A percentile compares a stretch with the other conserved stretches of the same genome.
These are phyloP conservation scores for Lamprotornis superbus DNA, from an alignment of 2,113 vertebrate genomes.

Conservation along the genomic window DNA sequence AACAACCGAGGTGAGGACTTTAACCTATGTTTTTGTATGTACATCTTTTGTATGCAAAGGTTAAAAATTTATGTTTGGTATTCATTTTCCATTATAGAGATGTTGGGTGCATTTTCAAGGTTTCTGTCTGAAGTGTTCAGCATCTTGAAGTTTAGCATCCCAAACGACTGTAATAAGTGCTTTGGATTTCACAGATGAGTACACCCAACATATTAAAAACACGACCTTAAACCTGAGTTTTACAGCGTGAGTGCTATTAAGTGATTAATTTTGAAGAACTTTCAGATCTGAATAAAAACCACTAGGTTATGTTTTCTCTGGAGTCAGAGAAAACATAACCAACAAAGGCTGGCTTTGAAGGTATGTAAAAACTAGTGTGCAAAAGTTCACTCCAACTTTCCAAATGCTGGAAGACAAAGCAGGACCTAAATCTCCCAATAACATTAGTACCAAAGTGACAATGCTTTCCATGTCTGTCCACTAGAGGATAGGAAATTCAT, in stretches of 20 bases:
- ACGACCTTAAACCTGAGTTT: background rate
- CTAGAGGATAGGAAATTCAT: background rate
- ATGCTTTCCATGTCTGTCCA: fast-evolving
- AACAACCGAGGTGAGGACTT: background rate
- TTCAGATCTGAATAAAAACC: background rate
- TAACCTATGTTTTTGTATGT: background rate
- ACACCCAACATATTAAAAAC: background rate
- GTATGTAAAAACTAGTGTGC: background rate
- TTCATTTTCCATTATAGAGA: background rate
- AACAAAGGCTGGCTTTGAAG: background rate
- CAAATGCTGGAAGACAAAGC: background rate
- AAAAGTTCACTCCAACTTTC: background rate
- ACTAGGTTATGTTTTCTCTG: no score
- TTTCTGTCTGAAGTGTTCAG: background rate
- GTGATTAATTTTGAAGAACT: background rate
- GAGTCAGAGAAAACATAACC: background rate
- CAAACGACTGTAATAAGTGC: background rate
- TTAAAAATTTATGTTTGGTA: background rate
- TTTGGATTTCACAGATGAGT: background rate
- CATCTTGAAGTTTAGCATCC: background rate
- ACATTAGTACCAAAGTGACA: background rate
- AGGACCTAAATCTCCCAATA: background rate
- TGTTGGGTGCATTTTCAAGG: background rate
- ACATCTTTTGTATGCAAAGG: background rate
- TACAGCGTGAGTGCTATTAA: background rate